Conservation (phyloP, 2,888 invertebrate species). For the Eupithecia abbreviata region DNA sequence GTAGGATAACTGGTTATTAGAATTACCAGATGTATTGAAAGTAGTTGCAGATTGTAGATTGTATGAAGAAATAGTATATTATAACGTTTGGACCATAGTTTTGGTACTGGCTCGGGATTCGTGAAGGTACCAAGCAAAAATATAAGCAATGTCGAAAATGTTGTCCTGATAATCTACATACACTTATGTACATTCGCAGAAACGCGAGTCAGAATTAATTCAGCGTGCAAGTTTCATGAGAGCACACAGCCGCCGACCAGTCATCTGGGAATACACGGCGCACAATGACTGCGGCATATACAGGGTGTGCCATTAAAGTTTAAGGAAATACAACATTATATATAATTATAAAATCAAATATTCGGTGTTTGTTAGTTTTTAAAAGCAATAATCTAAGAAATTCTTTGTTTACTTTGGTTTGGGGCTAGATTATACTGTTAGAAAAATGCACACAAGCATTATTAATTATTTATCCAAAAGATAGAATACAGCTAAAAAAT, state of each 20-base stretch:
- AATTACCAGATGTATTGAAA: no score
- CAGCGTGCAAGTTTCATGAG: slow-evolving; percentile 55
- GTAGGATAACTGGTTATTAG: no score
- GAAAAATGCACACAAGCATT: neutral
- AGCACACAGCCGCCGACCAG: slow-evolving; percentile 49
- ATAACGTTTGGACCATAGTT: no score
- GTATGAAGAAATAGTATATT: no score
- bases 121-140: neutral
- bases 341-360: neutral
- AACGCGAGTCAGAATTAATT: slow-evolving; percentile 51
- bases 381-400: neutral
- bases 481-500: neutral
- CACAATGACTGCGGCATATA: slow-evolving; percentile 47
- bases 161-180: slow-evolving; percentile 26
- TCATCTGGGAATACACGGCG: slow-evolving; percentile 52
- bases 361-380: neutral
- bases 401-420: neutral
- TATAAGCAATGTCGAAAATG: neutral
- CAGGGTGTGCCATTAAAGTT: slow-evolving; percentile 25
- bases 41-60: no score
- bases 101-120: neutral
- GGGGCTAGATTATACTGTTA: neutral
- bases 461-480: neutral
- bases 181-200: slow-evolving; percentile 32
- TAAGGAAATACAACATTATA: neutral